Evolutionary conservation across 1,140 invertebrate genomes (phyloP).

Genomic region (Hirudo medicinalis): DNA sequence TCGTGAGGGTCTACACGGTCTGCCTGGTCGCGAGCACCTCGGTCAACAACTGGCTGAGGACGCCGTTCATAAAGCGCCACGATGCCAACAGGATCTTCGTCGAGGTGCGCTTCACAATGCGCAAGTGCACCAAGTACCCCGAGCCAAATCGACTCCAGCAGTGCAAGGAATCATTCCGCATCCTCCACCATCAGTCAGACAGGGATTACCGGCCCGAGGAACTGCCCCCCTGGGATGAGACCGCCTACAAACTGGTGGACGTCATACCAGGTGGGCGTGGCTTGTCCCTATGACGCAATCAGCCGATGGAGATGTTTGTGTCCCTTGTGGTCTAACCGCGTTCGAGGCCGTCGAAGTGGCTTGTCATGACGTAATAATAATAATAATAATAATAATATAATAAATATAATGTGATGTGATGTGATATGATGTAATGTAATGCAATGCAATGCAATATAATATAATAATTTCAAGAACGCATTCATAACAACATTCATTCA

Average conservation of each 20-base stretch:
- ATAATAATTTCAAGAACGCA: too few species aligned
- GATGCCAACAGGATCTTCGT: constrained; percentile 89
- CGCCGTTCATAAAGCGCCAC: constrained; percentile 81
- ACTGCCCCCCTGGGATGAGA: constrained; percentile 61
- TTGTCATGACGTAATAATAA: too few species aligned
- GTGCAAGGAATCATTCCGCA: constrained; percentile 71
- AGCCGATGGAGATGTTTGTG: too few species aligned
- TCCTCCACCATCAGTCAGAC: constrained; percentile 71
- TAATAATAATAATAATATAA: too few species aligned
- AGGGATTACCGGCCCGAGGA: constrained; percentile 46
- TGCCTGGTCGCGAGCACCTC: constrained; percentile 90
- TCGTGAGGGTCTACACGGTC: constrained; percentile 90
- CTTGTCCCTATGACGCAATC: too few species aligned
- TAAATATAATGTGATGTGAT: too few species aligned
- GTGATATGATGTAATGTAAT: too few species aligned
- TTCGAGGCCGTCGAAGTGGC: too few species aligned
- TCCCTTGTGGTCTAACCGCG: too few species aligned
- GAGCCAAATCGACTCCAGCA: constrained; percentile 36
- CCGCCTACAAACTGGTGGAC: constrained; percentile 80
- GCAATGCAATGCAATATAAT: too few species aligned
- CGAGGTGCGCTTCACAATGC: constrained; percentile 71
- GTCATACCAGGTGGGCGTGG: constrained; percentile 45
- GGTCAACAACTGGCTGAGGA: constrained; percentile 98
- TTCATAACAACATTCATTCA: too few species aligned
- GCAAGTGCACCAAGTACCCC: constrained; percentile 31